Conservation (phyloP, 2,113 vertebrate species). For the Sander vitreus region DNA sequence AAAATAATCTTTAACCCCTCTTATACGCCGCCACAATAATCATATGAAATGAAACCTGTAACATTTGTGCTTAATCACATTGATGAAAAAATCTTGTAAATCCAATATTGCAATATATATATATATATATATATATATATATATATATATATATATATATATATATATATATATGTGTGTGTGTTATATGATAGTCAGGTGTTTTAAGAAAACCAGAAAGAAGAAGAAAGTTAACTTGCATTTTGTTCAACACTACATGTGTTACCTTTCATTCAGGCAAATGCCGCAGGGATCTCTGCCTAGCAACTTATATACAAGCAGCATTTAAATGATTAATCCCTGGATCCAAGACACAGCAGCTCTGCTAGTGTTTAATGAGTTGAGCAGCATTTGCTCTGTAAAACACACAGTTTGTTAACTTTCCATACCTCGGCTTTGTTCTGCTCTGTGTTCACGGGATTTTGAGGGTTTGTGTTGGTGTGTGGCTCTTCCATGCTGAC, state of each 20-base stretch:
- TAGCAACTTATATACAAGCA: background rate
- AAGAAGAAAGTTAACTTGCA: background rate
- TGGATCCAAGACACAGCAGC: background rate
- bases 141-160: no score
- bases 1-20: no score
- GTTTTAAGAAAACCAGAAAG: background rate
- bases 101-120: no score
- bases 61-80: no score
- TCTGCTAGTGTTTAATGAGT: background rate
- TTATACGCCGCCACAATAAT: no score
- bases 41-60: no score
- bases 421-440: constrained; percentile 92
- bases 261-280: background rate
- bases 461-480: constrained; percentile 56
- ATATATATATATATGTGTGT: no score
- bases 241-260: background rate
- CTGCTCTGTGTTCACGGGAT: constrained; percentile 86
- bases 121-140: no score
- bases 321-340: no score
- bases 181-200: no score
- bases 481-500: constrained; percentile 92
- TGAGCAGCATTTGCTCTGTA: background rate
- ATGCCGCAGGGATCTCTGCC: background rate
- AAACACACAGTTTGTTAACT: background rate
- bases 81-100: no score